Percentiles rank a stretch among this genome's conserved stretches.
These are phyloP conservation scores for Mus pahari DNA, from an alignment of 2,113 vertebrate species.

Conservation along the genomic window DNA sequence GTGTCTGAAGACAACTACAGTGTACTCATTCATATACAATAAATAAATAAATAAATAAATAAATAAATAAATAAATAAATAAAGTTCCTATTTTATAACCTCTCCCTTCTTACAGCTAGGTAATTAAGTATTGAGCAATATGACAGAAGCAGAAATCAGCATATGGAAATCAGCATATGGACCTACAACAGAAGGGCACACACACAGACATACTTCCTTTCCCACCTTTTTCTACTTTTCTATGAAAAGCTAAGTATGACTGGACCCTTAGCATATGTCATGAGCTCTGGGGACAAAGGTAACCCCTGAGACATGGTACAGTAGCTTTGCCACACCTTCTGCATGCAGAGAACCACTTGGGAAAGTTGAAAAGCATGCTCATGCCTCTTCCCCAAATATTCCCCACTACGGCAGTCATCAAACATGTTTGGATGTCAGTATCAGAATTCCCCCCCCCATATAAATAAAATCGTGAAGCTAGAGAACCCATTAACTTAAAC, in stretches of 20 bases:
- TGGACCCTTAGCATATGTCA: background rate
- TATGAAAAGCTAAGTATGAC: background rate
- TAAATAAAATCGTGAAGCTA: conserved; percentile 40
- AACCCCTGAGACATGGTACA: background rate
- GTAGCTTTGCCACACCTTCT: background rate
- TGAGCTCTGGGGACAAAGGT: background rate
- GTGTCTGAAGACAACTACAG: too few relatives aligned
- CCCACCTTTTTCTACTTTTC: background rate
- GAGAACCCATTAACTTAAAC: background rate
- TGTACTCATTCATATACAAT: too few relatives aligned
- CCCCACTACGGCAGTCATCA: background rate
- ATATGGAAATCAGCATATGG: background rate
- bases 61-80: too few relatives aligned
- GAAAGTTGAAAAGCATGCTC: background rate
- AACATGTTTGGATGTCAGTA: background rate
- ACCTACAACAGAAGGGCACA: background rate
- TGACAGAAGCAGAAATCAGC: background rate
- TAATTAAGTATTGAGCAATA: background rate
- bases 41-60: too few relatives aligned
- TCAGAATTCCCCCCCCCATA: background rate
- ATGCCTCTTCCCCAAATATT: background rate
- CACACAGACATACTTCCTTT: background rate
- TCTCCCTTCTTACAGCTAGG: background rate
- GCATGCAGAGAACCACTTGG: background rate
- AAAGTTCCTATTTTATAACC: background rate